phyloP scores from a whole-genome alignment of 2,113 vertebrate genomes.

The Alligator mississippiensis region DNA sequence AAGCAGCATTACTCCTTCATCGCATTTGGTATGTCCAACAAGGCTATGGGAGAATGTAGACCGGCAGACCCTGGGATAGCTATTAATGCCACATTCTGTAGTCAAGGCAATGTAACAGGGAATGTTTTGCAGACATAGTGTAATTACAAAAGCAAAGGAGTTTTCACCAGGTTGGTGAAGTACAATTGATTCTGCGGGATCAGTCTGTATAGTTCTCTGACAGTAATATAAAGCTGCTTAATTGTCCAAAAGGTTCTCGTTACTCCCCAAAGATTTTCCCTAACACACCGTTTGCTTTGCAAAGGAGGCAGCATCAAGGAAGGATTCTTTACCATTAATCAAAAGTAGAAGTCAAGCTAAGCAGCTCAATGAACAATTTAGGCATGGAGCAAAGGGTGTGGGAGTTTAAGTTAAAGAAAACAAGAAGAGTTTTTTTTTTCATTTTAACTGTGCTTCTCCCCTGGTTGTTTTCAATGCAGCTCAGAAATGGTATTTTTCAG shows the following conservation, averaged over 20 bases:
- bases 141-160: background rate
- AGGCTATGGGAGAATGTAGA: background rate
- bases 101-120: background rate
- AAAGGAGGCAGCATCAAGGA: background rate
- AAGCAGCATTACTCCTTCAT: background rate
- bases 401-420: background rate
- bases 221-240: background rate
- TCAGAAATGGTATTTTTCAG: background rate
- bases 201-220: background rate
- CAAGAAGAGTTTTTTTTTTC: background rate
- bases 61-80: background rate
- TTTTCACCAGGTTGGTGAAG: background rate
- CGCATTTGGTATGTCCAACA: background rate
- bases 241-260: background rate
- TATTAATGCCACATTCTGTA: background rate
- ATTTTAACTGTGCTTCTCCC: background rate
- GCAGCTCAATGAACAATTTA: background rate
- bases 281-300: background rate
- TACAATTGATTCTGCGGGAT: background rate
- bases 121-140: background rate
- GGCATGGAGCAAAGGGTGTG: background rate
- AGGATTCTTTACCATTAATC: background rate
- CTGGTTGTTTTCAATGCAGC: background rate
- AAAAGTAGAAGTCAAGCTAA: background rate
- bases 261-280: background rate